Evolutionary conservation across 1,140 invertebrate species (phyloP), one percentile per base, ranked within the genome.

Genomic region (Coelopa frigida): DNA sequence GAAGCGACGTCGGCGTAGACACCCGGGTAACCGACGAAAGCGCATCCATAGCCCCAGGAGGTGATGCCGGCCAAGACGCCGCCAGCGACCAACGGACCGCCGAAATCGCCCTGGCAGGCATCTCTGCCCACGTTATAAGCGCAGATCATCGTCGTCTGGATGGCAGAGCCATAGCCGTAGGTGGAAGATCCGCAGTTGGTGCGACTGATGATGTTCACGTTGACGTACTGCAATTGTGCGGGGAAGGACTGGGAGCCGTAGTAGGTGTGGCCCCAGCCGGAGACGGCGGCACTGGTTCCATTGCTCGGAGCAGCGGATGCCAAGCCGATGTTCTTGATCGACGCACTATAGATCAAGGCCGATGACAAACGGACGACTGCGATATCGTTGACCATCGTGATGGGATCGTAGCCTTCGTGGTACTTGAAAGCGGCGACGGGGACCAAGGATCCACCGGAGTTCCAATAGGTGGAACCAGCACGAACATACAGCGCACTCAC

Each of bases 21-120:
- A 12, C 80, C 80, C 0, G 81, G 81, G 12, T 68, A 64, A 4
- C 62, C 12, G 57, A 47, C 6, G 57, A 50, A 50, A 3, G 70
- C 79, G 52, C 81, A 83, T 1, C 71, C 74, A n/a, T 65, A 64
- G 3, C 80, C 80, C 78, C 79, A 82, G 4, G 78, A 79, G 1
- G 75, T 74, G n/a, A 82, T 64, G 27, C 80, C 80, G 23, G 75
- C 69, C 5, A 78, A 49, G 26, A 62, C 0, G 31, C 53, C 59
- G 6, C 42, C 49, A 5, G 53, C 49, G 3, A 64, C 61, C 15
- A 64, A 54, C 15, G 61, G 61, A 29, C 61, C 61, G 17, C 61
- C 61, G 0, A 61, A 65, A n/a, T 65, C 61, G 3, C 61, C 61
- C 29, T 65, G 53, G 21, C 61, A 65, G 5, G 61, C 48, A 50